Percentiles rank a stretch among this genome's conserved stretches.
phyloP scores from a whole-genome alignment of 2,888 invertebrate species.

The Ischnura elegans region DNA sequence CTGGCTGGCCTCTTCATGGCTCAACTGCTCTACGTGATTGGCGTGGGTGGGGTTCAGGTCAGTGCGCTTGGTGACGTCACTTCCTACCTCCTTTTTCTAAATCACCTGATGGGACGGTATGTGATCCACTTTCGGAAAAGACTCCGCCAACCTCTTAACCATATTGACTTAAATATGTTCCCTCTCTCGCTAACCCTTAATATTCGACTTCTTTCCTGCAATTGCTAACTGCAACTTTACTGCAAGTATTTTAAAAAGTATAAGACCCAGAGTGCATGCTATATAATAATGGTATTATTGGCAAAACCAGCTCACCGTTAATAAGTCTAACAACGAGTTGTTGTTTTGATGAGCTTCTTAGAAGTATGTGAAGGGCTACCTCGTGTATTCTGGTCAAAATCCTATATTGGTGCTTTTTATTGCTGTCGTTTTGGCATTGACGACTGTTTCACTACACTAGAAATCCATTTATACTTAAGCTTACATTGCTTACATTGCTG shows the following conservation, averaged over 20 bases:
- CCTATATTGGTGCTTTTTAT: constrained; percentile 9
- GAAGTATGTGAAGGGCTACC: background rate
- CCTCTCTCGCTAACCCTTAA: too few relatives aligned
- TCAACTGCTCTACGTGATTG: constrained; percentile 84
- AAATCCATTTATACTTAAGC: background rate
- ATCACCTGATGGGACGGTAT: too few relatives aligned
- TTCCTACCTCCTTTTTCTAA: background rate
- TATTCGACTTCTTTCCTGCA: too few relatives aligned
- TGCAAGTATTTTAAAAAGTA: too few relatives aligned
- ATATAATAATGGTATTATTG: too few relatives aligned
- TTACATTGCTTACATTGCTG: background rate
- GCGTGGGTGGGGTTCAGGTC: constrained; percentile 84
- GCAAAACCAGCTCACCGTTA: too few relatives aligned
- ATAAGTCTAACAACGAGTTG: too few relatives aligned
- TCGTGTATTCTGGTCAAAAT: background rate
- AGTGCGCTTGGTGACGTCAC: constrained; percentile 73
- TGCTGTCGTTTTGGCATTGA: background rate
- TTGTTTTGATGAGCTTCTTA: background rate
- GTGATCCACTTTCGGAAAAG: too few relatives aligned
- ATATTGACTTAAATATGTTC: too few relatives aligned
- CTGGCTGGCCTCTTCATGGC: constrained; percentile 85
- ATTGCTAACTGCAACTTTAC: too few relatives aligned
- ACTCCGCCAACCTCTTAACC: too few relatives aligned
- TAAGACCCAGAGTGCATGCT: too few relatives aligned
- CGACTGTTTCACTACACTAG: background rate